Percentiles rank a stretch among this genome's conserved stretches.
Evolutionary conservation across 2,113 vertebrate species (phyloP).

Genomic region (Electrona antarctica): DNA sequence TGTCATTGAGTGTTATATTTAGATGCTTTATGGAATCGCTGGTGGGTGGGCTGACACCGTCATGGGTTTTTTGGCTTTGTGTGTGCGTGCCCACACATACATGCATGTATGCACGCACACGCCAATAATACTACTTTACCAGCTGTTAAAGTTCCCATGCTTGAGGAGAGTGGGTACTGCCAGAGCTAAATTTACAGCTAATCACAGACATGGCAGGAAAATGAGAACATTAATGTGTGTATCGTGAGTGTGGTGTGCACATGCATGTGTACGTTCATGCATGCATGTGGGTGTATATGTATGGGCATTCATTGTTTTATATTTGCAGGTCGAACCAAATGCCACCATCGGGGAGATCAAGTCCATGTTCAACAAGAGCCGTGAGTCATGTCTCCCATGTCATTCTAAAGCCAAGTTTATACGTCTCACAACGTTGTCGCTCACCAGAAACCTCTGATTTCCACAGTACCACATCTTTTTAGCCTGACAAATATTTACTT

Average conservation of each 20-base stretch:
- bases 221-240: constrained; percentile 21
- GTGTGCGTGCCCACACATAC: neutral
- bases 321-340: constrained; percentile 89
- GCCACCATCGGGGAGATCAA: constrained; percentile 94
- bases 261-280: neutral
- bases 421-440: too few species aligned
- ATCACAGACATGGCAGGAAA: constrained; percentile 63
- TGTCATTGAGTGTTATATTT: constrained; percentile 43
- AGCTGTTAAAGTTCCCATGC: constrained; percentile 62
- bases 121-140: constrained; percentile 46
- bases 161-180: constrained; percentile 36
- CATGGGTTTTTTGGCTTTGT: constrained; percentile 23
- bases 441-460: too few species aligned
- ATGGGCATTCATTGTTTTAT: constrained; percentile 25
- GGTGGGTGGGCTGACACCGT: constrained; percentile 36
- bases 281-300: neutral
- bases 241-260: constrained; percentile 25
- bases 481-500: too few species aligned
- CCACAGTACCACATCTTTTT: too few species aligned
- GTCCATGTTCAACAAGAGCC: constrained; percentile 90
- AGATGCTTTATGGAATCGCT: constrained; percentile 10
- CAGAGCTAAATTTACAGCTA: constrained; percentile 72
- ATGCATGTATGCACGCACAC: constrained; percentile 10
- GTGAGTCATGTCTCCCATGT: constrained; percentile 73
- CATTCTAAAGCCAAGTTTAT: neutral